Conservation (phyloP, 2,113 vertebrate genomes). For the Phalacrocorax carbo region DNA sequence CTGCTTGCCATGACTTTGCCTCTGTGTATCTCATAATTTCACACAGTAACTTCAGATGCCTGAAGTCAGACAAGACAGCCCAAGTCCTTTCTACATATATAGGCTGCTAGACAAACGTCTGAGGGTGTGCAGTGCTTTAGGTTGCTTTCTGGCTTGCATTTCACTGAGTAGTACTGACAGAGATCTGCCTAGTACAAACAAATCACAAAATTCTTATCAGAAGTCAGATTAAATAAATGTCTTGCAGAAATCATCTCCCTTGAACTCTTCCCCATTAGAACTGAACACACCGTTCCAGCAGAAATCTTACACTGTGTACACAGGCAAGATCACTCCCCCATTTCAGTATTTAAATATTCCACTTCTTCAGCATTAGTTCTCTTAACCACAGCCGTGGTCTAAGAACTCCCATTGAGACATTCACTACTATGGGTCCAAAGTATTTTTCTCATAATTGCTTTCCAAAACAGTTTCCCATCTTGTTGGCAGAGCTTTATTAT, state of each 20-base stretch:
- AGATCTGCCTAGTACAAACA: neutral
- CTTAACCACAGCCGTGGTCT: neutral
- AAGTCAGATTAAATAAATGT: constrained; percentile 33
- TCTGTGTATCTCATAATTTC: neutral
- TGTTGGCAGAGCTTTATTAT: neutral
- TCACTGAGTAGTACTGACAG: neutral
- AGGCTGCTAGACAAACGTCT: neutral
- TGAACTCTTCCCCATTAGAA: constrained; percentile 2
- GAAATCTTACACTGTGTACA: neutral
- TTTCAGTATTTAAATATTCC: neutral
- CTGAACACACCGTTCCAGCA: constrained; percentile 17
- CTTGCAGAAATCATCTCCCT: constrained; percentile 4
- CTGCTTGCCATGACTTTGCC: neutral
- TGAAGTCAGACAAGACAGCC: neutral
- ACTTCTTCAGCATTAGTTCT: neutral
- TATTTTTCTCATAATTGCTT: neutral
- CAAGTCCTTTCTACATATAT: neutral
- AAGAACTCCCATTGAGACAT: neutral
- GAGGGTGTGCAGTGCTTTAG: neutral
- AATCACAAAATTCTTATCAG: constrained; percentile 23
- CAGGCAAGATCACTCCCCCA: neutral
- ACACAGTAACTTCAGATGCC: neutral
- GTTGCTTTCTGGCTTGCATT: neutral
- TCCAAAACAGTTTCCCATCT: constrained; percentile 6
- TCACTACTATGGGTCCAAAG: neutral